A percentile compares a stretch with the other conserved stretches of the same genome.
phyloP scores from a whole-genome alignment of 2,797 vertebrate species.

The Melopsittacus undulatus region DNA sequence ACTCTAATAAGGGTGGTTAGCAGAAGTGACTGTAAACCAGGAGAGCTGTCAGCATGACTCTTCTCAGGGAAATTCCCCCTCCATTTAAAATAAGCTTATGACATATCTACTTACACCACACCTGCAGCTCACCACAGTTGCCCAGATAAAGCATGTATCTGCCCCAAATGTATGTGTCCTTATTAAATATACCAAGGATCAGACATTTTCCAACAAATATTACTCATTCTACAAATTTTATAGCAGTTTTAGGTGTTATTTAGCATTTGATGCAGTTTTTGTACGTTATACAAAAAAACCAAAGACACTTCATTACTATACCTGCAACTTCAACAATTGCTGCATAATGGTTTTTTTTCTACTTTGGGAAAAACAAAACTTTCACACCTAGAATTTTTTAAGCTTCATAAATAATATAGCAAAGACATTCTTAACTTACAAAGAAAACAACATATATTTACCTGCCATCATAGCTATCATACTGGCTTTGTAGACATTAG shows the following conservation, averaged over 20 bases:
- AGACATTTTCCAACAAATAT: background rate
- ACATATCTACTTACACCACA: background rate
- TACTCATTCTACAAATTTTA: background rate
- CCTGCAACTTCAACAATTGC: background rate
- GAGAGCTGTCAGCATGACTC: background rate
- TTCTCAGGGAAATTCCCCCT: background rate
- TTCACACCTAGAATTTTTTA: background rate
- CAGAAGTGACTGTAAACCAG: background rate
- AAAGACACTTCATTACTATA: background rate
- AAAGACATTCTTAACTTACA: background rate
- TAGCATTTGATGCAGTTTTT: background rate
- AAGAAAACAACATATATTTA: slow-evolving; percentile 63
- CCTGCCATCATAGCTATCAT: slow-evolving; percentile 98
- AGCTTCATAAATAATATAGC: background rate
- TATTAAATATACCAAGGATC: background rate
- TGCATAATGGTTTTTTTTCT: background rate
- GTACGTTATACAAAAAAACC: background rate
- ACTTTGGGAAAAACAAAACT: background rate
- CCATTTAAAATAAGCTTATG: background rate
- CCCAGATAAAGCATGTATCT: background rate
- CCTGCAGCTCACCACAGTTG: background rate
- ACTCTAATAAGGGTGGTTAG: background rate
- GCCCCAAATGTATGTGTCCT: background rate
- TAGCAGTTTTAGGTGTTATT: background rate
- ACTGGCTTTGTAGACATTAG: slow-evolving; percentile 94